Percentiles rank a stretch among this genome's conserved stretches.
Conservation (phyloP, 2,797 vertebrate species). For the Lutjanus campechanus region DNA sequence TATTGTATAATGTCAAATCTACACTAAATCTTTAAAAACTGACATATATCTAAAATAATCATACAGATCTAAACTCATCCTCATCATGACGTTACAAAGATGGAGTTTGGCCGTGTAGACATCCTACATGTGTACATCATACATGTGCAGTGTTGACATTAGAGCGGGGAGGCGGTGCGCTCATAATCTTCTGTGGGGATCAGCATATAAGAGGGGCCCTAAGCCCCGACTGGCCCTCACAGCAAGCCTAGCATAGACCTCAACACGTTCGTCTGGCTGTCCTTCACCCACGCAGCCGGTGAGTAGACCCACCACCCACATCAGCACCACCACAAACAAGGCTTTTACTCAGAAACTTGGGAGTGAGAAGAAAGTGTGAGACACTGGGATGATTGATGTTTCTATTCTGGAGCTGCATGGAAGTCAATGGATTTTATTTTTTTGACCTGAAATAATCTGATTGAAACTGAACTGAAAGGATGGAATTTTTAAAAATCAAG, state of each 20-base stretch:
- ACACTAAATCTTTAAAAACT: neutral
- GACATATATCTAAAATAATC: neutral
- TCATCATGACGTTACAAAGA: neutral
- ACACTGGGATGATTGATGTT: neutral
- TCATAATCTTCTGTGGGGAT: conserved; percentile 84
- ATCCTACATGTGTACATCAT: neutral
- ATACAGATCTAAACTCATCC: neutral
- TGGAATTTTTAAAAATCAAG: neutral
- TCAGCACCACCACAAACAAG: neutral
- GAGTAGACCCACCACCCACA: conserved; percentile 61
- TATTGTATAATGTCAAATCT: neutral
- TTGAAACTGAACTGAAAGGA: neutral
- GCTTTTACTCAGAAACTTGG: neutral
- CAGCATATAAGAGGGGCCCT: conserved; percentile 82
- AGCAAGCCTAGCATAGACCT: conserved; percentile 74
- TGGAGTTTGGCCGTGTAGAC: neutral
- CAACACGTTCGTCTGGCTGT: conserved; percentile 57
- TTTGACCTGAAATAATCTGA: neutral
- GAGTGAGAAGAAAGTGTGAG: neutral
- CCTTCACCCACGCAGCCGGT: conserved; percentile 73
- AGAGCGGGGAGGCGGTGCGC: conserved; percentile 57
- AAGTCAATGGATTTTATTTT: neutral
- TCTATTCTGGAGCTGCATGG: neutral
- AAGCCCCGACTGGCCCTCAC: conserved; percentile 63
- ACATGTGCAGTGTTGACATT: conserved; percentile 62